Conservation (phyloP, 1,140 invertebrate species). For the Schmidtea mediterranea region DNA sequence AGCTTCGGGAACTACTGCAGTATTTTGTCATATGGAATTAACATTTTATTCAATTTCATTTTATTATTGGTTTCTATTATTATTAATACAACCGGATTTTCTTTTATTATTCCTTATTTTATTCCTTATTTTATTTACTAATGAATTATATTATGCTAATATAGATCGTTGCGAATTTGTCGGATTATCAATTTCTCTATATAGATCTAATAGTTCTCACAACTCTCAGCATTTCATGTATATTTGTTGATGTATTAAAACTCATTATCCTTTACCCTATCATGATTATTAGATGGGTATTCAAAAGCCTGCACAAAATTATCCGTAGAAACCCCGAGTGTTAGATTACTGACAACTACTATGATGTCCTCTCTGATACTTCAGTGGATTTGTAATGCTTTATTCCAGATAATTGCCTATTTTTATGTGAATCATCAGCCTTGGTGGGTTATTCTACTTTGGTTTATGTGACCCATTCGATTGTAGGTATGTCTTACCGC, state of each 20-base stretch:
- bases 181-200: slow-evolving; percentile 36
- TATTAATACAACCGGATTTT: too few species aligned
- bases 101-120: too few species aligned
- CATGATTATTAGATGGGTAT: slow-evolving; percentile 33
- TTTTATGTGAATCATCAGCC: slow-evolving; percentile 34
- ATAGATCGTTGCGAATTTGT: slow-evolving; percentile 28
- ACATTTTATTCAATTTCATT: too few species aligned
- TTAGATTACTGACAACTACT: slow-evolving; percentile 34
- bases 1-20: too few species aligned
- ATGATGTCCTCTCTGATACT: slow-evolving; percentile 31
- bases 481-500: too few species aligned
- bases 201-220: slow-evolving; percentile 39
- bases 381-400: slow-evolving; percentile 41
- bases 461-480: too few species aligned
- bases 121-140: too few species aligned
- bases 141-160: slow-evolving; percentile 10
- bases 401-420: slow-evolving; percentile 39
- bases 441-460: slow-evolving; percentile 42
- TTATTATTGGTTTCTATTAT: too few species aligned
- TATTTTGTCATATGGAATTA: too few species aligned
- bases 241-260: slow-evolving; percentile 10
- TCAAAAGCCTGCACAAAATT: slow-evolving; percentile 36
- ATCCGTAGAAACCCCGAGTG: slow-evolving; percentile 37
- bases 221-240: slow-evolving; percentile 32
- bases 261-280: slow-evolving; percentile 10